Base-by-base conservation (phyloP, 92 coral and sea anemone species). In the Zoanthus sansibaricus region DNA sequence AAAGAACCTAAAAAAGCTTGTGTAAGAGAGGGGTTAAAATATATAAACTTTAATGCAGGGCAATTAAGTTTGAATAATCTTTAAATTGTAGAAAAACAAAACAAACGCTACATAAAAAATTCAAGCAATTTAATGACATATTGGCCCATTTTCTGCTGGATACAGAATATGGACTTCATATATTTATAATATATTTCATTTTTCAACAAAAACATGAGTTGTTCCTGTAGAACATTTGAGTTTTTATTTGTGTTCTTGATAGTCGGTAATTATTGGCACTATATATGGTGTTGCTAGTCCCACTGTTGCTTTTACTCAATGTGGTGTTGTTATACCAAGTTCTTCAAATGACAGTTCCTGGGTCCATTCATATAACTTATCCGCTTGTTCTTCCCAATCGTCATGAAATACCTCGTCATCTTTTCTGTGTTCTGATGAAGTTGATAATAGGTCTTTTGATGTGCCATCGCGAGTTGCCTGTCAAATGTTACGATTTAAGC, bases 381-480 rank as follows among this genome's bases (percentile, higher is more conserved):
- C 99, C 42, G 98, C 99, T 86, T 97, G 95, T 51, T 95, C 93
- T 89, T 94, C 99, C 99, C 99, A 97, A 88, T 93, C 95, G 0
- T 92, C 98, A 12, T 87, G 87, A 59, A 95, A 96, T 83, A 94
- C 90, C 45, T 89, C 80, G 69, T 92, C 94, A 52, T 95, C 92
- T 7, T 76, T 86, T 30, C 67, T 32, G 18, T 32, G 82, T 49
- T 47, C 37, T 77, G 59, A 10, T 69, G 68, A 72, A 2, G 44
- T 55, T 18, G 89, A 58, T 52, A 78, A 77, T 5, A 30, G 77
- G 48, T 52, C 83, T 7, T 85, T 83, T 7, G 77, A 56, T 6
- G 30, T 62, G 15, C 76, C 90, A 85, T 78, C 67, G 84, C 55
- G 49, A 42, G 72, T 9, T 74, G 75, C 66, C 85, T 80, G 75